A percentile compares a stretch with the other conserved stretches of the same genome.
Conservation (phyloP, 2,113 vertebrate species). For the Nannospalax galili region DNA sequence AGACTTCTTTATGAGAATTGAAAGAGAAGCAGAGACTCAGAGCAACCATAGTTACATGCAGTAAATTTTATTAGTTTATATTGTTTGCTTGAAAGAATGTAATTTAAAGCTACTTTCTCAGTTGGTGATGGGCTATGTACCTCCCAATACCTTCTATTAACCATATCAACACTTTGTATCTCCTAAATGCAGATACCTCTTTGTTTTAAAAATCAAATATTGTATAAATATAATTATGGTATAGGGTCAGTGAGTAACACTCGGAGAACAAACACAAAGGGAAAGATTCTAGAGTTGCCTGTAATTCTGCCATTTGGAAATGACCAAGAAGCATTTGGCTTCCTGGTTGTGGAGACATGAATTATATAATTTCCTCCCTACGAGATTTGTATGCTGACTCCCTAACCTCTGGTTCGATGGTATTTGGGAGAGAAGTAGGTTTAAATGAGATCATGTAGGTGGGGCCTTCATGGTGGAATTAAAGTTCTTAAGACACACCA, state of each 20-base stretch:
- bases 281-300: neutral
- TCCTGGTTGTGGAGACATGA: neutral
- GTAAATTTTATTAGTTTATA: neutral
- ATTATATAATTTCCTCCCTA: neutral
- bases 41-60: neutral
- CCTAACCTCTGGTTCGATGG: no score
- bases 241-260: neutral
- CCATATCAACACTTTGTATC: neutral
- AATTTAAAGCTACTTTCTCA: slow-evolving; percentile 10
- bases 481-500: neutral
- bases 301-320: neutral
- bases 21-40: neutral
- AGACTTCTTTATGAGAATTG: neutral
- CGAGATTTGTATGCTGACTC: neutral
- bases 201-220: neutral
- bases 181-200: neutral
- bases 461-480: neutral
- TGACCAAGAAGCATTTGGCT: neutral
- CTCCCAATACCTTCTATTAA: neutral
- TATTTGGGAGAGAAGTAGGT: neutral
- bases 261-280: neutral
- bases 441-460: neutral
- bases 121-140: neutral
- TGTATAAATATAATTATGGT: neutral
- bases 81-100: neutral